These are phyloP conservation scores for Cottus gobio DNA, from an alignment of 2,113 vertebrate species.

Conservation along the genomic window DNA sequence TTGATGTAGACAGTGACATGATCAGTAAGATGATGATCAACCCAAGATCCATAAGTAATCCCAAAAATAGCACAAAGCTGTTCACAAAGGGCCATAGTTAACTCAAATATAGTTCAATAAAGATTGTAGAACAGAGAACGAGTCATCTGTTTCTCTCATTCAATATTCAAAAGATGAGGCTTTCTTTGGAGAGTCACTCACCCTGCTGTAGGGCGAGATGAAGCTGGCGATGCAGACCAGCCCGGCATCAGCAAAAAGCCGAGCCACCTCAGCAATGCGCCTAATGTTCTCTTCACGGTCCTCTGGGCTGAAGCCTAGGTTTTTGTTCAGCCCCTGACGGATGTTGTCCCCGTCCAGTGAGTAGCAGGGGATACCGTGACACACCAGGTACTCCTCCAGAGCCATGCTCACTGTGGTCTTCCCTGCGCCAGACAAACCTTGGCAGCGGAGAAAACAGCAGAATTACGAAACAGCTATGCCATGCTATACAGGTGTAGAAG, in stretches of 20 bases:
- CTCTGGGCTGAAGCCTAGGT: slow-evolving; percentile 95
- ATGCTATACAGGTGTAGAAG: not conserved
- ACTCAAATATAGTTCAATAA: not conserved
- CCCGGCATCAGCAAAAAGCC: slow-evolving; percentile 96
- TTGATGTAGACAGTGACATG: not conserved
- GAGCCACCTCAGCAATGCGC: slow-evolving; percentile 96
- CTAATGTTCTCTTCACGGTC: slow-evolving; percentile 98
- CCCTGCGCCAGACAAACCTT: slow-evolving; percentile 95
- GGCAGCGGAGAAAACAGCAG: not conserved
- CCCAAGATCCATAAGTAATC: not conserved
- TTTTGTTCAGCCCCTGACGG: slow-evolving; percentile 97
- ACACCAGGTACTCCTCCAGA: slow-evolving; percentile 96
- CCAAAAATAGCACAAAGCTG: not conserved
- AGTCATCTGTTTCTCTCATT: slow-evolving; percentile 6
- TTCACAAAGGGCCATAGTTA: not conserved
- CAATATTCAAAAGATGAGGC: not conserved
- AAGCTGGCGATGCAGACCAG: slow-evolving; percentile 97
- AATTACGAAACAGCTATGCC: not conserved
- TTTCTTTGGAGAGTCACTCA: slow-evolving; percentile 67
- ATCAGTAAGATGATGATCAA: not conserved
- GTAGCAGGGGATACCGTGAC: slow-evolving; percentile 97
- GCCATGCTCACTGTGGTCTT: slow-evolving; percentile 99
- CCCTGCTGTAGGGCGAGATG: slow-evolving; percentile 96
- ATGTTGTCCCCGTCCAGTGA: slow-evolving; percentile 98
- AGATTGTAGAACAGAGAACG: not conserved